These are phyloP conservation scores for Thalassophryne amazonica DNA, from an alignment of 2,797 vertebrate species.

Conservation along the genomic window DNA sequence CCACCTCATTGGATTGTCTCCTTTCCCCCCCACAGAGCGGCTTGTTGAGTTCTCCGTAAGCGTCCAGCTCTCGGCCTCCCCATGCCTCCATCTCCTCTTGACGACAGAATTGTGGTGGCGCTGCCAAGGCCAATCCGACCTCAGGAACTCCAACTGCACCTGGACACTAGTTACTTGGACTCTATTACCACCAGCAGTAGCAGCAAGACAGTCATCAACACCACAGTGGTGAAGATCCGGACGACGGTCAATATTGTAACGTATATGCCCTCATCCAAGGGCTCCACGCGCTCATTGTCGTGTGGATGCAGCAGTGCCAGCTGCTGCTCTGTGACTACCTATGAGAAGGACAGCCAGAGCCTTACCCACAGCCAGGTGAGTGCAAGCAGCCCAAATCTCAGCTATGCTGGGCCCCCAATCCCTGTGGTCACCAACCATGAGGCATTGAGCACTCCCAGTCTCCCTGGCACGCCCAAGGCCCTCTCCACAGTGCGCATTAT, in stretches of 20 bases:
- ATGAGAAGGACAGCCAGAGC: slow-evolving; percentile 90
- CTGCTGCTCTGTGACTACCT: slow-evolving; percentile 97
- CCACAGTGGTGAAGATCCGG: slow-evolving; percentile 91
- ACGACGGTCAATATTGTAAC: slow-evolving; percentile 88
- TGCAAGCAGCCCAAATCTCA: slow-evolving; percentile 81
- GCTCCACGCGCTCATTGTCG: slow-evolving; percentile 98
- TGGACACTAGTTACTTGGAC: slow-evolving; percentile 91
- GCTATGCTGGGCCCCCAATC: slow-evolving; percentile 78
- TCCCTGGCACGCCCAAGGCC: slow-evolving; percentile 79
- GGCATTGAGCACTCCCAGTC: slow-evolving; percentile 79
- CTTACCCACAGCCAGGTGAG: slow-evolving; percentile 86
- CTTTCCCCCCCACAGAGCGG: slow-evolving; percentile 70
- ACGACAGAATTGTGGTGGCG: slow-evolving; percentile 99
- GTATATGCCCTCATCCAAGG: slow-evolving; percentile 99
- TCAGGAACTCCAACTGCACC: slow-evolving; percentile 96
- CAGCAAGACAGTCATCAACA: slow-evolving; percentile 75
- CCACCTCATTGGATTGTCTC: not conserved
- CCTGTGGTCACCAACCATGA: slow-evolving; percentile 85
- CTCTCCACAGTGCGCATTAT: slow-evolving; percentile 85
- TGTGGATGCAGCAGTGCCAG: slow-evolving; percentile 99
- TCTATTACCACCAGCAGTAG: slow-evolving; percentile 69
- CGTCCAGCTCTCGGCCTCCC: slow-evolving; percentile 89
- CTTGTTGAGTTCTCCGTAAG: slow-evolving; percentile 88
- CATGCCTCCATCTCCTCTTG: slow-evolving; percentile 99
- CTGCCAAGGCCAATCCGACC: slow-evolving; percentile 96